A percentile compares a stretch with the other conserved stretches of the same genome.
Conservation (phyloP, 2,113 vertebrate species). For the Silurus asotus region DNA sequence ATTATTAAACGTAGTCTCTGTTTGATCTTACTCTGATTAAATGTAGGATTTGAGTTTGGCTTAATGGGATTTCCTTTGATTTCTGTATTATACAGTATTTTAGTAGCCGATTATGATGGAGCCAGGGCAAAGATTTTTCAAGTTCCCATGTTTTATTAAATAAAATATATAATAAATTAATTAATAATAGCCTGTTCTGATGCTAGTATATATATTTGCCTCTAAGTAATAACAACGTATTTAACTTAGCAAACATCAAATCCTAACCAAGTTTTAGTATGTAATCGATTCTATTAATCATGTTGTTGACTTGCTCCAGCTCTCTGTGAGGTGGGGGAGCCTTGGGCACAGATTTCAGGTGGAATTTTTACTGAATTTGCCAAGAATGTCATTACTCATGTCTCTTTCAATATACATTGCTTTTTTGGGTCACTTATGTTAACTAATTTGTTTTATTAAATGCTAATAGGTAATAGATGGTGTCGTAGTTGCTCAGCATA, state of each 20-base stretch:
- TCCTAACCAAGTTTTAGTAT: background rate
- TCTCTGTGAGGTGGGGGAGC: background rate
- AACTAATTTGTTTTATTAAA: constrained; percentile 50
- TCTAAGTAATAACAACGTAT: background rate
- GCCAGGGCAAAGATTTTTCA: background rate
- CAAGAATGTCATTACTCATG: constrained; percentile 37
- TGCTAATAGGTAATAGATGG: constrained; percentile 38
- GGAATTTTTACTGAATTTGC: background rate
- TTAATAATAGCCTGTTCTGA: background rate
- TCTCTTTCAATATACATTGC: constrained; percentile 10
- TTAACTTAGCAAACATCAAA: background rate
- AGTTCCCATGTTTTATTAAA: background rate
- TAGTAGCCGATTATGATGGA: background rate
- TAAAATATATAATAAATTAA: background rate
- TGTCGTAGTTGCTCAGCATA: background rate
- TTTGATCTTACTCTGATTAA: background rate
- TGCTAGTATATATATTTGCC: background rate
- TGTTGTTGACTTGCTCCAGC: background rate
- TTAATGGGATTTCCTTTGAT: background rate
- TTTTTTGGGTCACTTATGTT: constrained; percentile 41
- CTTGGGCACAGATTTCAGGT: background rate
- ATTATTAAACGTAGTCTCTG: constrained; percentile 7
- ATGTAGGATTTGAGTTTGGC: background rate
- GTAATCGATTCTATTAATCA: background rate
- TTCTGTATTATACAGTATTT: background rate